Evolutionary conservation across 2,888 invertebrate genomes (phyloP), one percentile per base, ranked within the genome.

Genomic region (Venusia cambrica): DNA sequence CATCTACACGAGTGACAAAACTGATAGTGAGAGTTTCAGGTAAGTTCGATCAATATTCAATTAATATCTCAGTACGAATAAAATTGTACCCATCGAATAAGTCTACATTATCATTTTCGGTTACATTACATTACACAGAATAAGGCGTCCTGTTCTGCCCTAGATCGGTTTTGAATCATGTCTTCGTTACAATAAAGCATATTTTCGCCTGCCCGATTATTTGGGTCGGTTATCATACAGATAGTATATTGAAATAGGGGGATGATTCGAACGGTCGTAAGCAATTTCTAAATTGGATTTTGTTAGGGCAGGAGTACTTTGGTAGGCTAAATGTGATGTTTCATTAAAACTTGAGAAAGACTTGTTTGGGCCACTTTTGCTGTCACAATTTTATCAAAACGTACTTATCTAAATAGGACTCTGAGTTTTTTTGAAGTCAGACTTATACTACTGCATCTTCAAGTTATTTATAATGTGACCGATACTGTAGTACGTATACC

Each of bases 231-330:
- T 45, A 49, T 41, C 34, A 34, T 47, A 42, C 33, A 33, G 37
- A 45, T 45, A 43, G 41, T 47, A 47, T 47, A 47, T 45, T 43
- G 56, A 56, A 63, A 57, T 58, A 57, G 60, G 51, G 59, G 63
- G 57, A 61, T 59, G 58, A 62, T 64, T 65, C 55, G 57, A 54
- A 59, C 57, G 62, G 64, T 65, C 62, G 69, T 69, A 71, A 69
- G 72, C 74, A 73, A 74, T 72, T 68, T 66, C 65, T 57, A 71
- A 74, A 74, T 74, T 71, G 66, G 67, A 63, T 65, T 67, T 61
- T 50, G 61, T 56, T 50, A 53, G 58, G 56, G 51, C 49, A 57
- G 22, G 34, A 43, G 40, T 49, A 36, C 35, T 37, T 44, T 49
- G 54, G 29, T 11, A 45, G 43, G 45, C 44, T 48, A 47, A 51